Conservation (phyloP, 1,140 invertebrate species). For the Archegozetes longisetosus region DNA sequence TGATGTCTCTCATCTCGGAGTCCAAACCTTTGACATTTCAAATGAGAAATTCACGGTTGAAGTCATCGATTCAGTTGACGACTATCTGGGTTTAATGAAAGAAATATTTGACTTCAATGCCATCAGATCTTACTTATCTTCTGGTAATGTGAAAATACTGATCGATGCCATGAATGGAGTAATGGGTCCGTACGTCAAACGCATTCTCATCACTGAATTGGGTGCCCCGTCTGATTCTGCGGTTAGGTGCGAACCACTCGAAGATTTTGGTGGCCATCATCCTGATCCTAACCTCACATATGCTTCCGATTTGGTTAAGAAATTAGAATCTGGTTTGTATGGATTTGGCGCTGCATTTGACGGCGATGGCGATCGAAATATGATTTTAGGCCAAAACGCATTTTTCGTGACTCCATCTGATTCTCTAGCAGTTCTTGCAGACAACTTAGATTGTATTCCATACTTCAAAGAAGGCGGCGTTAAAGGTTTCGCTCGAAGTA, state of each 20-base stretch:
- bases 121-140: slow-evolving; percentile 50
- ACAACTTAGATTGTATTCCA: slow-evolving; percentile 76
- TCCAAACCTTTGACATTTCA: slow-evolving; percentile 35
- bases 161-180: slow-evolving; percentile 93
- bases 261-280: slow-evolving; percentile 92
- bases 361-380: slow-evolving; percentile 93
- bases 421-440: slow-evolving; percentile 85
- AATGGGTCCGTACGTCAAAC: slow-evolving; percentile 83
- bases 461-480: slow-evolving; percentile 77
- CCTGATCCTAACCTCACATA: slow-evolving; percentile 98
- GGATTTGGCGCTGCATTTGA: slow-evolving; percentile 97
- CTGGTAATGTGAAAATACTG: slow-evolving; percentile 56
- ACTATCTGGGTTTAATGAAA: slow-evolving; percentile 87
- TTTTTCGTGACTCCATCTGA: slow-evolving; percentile 98
- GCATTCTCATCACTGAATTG: slow-evolving; percentile 75
- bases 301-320: slow-evolving; percentile 65
- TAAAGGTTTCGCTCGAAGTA: slow-evolving; percentile 84
- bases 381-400: slow-evolving; percentile 89
- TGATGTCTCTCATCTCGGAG: slow-evolving; percentile 53
- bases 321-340: slow-evolving; percentile 57
- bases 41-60: slow-evolving; percentile 55
- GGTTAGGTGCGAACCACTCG: slow-evolving; percentile 57
- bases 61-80: slow-evolving; percentile 75
- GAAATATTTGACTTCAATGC: slow-evolving; percentile 87
- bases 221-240: slow-evolving; percentile 45